Conservation (phyloP, 1,140 invertebrate genomes). For the Drosophila insularis region DNA sequence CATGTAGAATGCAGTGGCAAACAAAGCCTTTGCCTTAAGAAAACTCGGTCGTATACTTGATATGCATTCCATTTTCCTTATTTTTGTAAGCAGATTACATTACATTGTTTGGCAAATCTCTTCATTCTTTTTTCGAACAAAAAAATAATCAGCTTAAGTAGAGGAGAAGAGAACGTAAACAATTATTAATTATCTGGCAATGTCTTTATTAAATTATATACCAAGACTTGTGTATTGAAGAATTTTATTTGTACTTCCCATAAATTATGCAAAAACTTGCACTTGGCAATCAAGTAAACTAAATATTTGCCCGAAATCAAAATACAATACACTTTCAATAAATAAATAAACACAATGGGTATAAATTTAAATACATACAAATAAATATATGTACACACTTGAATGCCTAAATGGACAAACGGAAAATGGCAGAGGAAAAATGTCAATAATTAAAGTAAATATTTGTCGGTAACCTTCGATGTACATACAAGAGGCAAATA, state of each 20-base stretch:
- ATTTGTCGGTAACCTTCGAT: slow-evolving; percentile 14
- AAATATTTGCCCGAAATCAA: slow-evolving; percentile 41
- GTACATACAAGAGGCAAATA: slow-evolving; percentile 40
- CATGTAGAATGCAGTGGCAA: slow-evolving; percentile 11
- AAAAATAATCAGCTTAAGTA: not conserved
- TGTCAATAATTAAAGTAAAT: slow-evolving; percentile 46
- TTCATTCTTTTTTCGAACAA: slow-evolving; percentile 4
- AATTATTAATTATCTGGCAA: not conserved
- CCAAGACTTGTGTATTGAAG: not conserved
- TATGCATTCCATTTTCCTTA: slow-evolving; percentile 18
- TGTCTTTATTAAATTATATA: not conserved
- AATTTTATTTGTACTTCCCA: not conserved
- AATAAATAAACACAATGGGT: slow-evolving; percentile 6
- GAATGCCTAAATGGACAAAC: slow-evolving; percentile 27
- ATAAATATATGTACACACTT: slow-evolving; percentile 21
- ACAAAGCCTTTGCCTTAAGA: slow-evolving; percentile 32
- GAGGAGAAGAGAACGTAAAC: not conserved
- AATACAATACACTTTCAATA: slow-evolving; percentile 20
- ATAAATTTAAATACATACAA: slow-evolving; percentile 19
- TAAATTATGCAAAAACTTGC: slow-evolving; percentile 32
- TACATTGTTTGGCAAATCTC: slow-evolving; percentile 9
- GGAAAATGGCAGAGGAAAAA: slow-evolving; percentile 22
- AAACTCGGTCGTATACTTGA: slow-evolving; percentile 49
- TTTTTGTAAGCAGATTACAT: slow-evolving; percentile 49
- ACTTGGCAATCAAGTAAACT: slow-evolving; percentile 44